phyloP scores from a whole-genome alignment of 1,140 invertebrate species.

The Drosophila ogumai region DNA sequence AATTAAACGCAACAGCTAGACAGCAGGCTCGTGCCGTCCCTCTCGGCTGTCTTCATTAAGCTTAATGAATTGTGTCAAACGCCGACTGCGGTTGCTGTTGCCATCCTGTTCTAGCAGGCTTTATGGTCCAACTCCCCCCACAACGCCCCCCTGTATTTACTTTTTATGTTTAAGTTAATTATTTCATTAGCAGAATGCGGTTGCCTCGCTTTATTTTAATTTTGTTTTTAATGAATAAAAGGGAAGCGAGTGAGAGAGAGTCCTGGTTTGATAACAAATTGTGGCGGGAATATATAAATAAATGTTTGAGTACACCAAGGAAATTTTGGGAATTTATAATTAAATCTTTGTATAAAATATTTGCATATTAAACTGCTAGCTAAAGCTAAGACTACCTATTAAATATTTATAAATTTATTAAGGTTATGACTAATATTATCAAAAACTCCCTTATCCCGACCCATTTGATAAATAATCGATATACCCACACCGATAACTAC shows the following conservation, averaged over 20 bases:
- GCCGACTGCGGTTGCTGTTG: conserved; percentile 61
- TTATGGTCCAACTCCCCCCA: conserved; percentile 26
- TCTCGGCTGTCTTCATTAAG: conserved; percentile 71
- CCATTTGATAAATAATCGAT: background rate
- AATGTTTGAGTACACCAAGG: background rate
- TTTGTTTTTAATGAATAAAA: conserved; percentile 37
- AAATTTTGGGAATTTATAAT: background rate
- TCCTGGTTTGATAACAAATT: conserved; percentile 2
- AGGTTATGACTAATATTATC: background rate
- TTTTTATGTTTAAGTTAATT: conserved; percentile 70
- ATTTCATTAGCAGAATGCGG: conserved; percentile 64
- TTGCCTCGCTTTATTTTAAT: conserved; percentile 42
- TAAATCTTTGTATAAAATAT: no score
- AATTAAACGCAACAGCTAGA: conserved; percentile 82
- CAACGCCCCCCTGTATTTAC: conserved; percentile 36
- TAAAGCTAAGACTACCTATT: no score
- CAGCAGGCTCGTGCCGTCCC: conserved; percentile 11
- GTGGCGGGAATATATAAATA: background rate
- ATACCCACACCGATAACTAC: conserved; percentile 28
- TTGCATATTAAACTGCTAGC: background rate
- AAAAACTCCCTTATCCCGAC: background rate
- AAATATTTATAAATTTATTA: background rate
- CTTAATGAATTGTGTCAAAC: conserved; percentile 82
- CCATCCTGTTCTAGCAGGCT: conserved; percentile 33
- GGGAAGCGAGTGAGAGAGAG: background rate